Evolutionary conservation across 2,113 vertebrate genomes (phyloP).

Genomic region (Oreochromis aureus): DNA sequence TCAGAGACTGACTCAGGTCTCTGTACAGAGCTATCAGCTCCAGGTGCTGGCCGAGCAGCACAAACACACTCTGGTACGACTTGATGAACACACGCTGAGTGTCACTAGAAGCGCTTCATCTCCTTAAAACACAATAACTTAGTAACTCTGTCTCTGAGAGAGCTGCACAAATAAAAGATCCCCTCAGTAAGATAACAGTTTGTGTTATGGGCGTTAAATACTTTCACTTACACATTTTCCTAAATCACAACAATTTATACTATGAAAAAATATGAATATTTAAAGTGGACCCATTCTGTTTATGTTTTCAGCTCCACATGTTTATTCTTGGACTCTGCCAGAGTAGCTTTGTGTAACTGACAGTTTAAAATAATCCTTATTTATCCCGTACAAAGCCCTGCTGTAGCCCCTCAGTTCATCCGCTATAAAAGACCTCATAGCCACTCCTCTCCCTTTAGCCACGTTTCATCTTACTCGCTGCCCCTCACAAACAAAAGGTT

Average conservation of each 20-base stretch:
- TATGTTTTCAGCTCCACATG: accelerated
- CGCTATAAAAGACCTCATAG: not conserved
- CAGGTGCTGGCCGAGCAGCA: slow-evolving; percentile 89
- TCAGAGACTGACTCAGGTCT: slow-evolving; percentile 87
- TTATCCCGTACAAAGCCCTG: not conserved
- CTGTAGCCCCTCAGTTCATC: not conserved
- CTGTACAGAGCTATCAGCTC: slow-evolving; percentile 86
- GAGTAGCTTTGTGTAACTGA: not conserved
- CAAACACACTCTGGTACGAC: slow-evolving; percentile 87
- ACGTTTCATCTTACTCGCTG: accelerated
- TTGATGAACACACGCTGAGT: not conserved
- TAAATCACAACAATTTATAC: not conserved
- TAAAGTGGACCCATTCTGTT: not conserved
- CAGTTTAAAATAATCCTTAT: not conserved
- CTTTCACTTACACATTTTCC: not conserved
- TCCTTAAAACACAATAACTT: not conserved
- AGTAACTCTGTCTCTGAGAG: not conserved
- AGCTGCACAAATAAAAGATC: not conserved
- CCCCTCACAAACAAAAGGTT: not conserved
- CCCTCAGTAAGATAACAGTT: not conserved
- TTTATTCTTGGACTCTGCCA: not conserved
- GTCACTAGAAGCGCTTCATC: not conserved
- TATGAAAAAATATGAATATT: not conserved
- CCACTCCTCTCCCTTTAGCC: not conserved
- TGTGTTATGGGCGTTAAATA: not conserved